These are phyloP conservation scores for Ataeniobius toweri DNA, from an alignment of 2,797 vertebrate species.

Conservation along the genomic window DNA sequence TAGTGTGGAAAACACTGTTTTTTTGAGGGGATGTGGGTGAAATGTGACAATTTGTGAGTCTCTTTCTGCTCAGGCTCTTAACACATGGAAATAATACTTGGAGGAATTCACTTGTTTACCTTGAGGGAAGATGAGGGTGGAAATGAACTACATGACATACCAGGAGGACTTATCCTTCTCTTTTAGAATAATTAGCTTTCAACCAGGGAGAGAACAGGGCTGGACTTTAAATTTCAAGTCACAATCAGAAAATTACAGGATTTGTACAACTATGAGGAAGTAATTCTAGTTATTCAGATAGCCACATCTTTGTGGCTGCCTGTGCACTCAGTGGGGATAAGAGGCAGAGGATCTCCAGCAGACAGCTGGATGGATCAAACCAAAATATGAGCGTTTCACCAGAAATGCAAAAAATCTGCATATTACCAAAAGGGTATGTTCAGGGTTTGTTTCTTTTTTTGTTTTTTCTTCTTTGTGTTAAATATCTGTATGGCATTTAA, in stretches of 20 bases:
- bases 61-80: slow-evolving; percentile 16
- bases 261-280: background rate
- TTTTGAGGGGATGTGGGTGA: background rate
- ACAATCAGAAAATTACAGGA: slow-evolving; percentile 19
- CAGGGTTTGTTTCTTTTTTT: background rate
- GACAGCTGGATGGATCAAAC: background rate
- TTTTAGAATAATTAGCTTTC: slow-evolving; percentile 40
- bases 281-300: slow-evolving; percentile 5
- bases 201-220: slow-evolving; percentile 19
- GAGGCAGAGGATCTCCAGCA: background rate
- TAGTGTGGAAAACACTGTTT: slow-evolving; percentile 7
- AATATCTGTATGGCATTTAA: background rate
- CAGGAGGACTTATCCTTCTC: slow-evolving; percentile 57
- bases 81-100: slow-evolving; percentile 50
- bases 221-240: slow-evolving; percentile 40
- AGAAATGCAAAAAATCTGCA: background rate
- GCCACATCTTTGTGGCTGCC: background rate
- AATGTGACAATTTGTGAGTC: slow-evolving; percentile 2
- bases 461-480: background rate
- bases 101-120: slow-evolving; percentile 55
- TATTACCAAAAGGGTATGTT: background rate
- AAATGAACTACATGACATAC: slow-evolving; percentile 57
- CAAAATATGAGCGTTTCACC: background rate
- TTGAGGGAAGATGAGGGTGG: slow-evolving; percentile 45
- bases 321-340: background rate